Evolutionary conservation across 2,888 invertebrate species (phyloP), one percentile per base, ranked within the genome.

Genomic region (Pachydiplax longipennis): DNA sequence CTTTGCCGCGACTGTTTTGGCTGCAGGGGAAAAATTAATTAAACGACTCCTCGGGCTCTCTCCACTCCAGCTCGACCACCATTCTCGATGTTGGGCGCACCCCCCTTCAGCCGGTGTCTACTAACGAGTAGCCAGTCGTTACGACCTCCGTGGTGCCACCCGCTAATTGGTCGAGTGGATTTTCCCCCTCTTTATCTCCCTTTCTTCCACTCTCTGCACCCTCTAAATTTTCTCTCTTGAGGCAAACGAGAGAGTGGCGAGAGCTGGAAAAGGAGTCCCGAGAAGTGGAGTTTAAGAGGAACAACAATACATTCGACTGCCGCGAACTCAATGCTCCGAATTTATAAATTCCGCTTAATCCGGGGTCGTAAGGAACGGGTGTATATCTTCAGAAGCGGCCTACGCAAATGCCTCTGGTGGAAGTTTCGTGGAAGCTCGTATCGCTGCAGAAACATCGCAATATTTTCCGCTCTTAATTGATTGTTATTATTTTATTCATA

Each of bases 51-150:
- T 35, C 12, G 58, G 58, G 22, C 48, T 37, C n/a, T 61, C 22
- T 83, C 58, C 18, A 61, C 87, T n/a, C 61, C 25, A 13, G 5
- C 61, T 22, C n/a, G 22, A 81, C 81, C 22, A 15, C 81, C 31
- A 35, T 18, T 35, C 80, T 80, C 37, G 37, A 35, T 44, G 73
- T n/a, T n/a, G 40, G n/a, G 22, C 22, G 44, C 81, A 22, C 83
- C 35, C 8, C 83, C 65, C 31, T 61, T 31, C 87, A 87, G 61
- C 53, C 15, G 37, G n/a, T 61, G 87, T 58, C 87, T 35, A 37
- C 87, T 87, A 87, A 87, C 87, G 87, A 87, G 87, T 87, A 58
- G 87, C 87, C 87, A 8, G 61, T 87, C 65, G 61, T 87, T 61
- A 87, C 37, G 61, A 87, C 87, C 87, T 58, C 83, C 25, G 25